Base-by-base conservation (phyloP, 2,113 vertebrate species). In the Mungos mungo region DNA sequence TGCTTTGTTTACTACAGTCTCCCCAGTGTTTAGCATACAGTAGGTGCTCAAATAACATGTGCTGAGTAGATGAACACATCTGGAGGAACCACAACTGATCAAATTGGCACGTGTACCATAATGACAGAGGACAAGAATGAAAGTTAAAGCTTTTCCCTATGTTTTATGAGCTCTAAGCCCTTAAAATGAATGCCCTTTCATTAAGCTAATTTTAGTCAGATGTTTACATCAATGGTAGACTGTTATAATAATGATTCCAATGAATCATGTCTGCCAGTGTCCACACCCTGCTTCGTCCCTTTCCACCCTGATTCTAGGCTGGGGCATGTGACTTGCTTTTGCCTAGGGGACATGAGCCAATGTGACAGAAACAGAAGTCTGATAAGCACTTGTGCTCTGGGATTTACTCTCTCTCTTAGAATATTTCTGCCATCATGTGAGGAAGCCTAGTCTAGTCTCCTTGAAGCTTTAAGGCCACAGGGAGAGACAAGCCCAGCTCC, bases 131-230 rank as follows among this genome's bases (percentile, higher is more conserved):
- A 15, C 38, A 57, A 76, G 80, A 90, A 76, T 2, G 47, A 54
- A 93, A 38, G 50, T 3, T 81, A n/a, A 5, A 23, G 33, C 25
- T 60, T 38, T 5, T 31, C 85, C 50, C 23, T 7, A n/a, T 7
- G 66, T 38, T 97, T 88, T 33, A 84, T 69, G 47, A 65, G 25
- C 25, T 15, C 69, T 50, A 52, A 69, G 41, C 25, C 25, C 66
- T 83, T 83, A 47, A 23, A 93, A 65, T 66, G 71, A 91, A 85
- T 12, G n/a, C 35, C 33, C n/a, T 86, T 96, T 52, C 93, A 13
- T 0, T 82, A 41, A 85, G 88, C 69, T 85, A 47, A 72, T 69
- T 84, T 90, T 65, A 96, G 69, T 35, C 63, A 84, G 65, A 79
- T 81, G 35, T 91, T 84, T 19, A 68, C 52, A 21, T 9, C 23